These are phyloP conservation scores for Calliphora vicina DNA, from an alignment of 1,140 invertebrate species.

Conservation along the genomic window DNA sequence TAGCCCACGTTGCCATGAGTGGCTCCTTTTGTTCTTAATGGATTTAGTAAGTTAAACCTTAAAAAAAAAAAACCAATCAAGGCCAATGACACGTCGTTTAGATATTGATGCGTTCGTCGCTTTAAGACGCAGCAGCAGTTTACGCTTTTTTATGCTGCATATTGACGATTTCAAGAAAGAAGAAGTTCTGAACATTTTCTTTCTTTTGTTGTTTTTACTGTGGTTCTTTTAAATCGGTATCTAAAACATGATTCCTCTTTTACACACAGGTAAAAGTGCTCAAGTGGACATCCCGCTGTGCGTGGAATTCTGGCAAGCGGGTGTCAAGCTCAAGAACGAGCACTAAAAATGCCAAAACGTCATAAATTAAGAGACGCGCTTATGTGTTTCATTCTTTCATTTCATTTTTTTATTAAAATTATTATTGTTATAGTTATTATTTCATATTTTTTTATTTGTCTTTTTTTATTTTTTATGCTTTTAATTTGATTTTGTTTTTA, in stretches of 20 bases:
- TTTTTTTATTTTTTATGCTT: neutral
- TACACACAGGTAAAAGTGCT: neutral
- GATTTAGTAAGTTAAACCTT: conserved; percentile 16
- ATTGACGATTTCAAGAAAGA: conserved; percentile 20
- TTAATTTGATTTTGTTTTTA: neutral
- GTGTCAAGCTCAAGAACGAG: conserved; percentile 23
- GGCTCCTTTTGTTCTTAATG: neutral
- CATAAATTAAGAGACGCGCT: conserved; percentile 32
- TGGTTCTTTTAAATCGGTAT: neutral
- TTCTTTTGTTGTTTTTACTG: neutral
- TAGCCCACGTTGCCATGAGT: neutral
- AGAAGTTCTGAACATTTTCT: conserved; percentile 2
- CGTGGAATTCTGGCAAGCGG: conserved; percentile 34
- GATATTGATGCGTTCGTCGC: conserved; percentile 25
- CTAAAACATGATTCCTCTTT: neutral
- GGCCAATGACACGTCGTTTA: conserved; percentile 30
- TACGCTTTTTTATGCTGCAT: neutral
- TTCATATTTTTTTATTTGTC: conserved; percentile 12
- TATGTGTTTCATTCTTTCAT: neutral
- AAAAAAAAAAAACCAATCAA: conserved; percentile 33
- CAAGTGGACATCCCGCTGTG: conserved; percentile 35
- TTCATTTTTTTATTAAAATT: conserved; percentile 15
- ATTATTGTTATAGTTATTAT: neutral
- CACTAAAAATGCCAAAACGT: conserved; percentile 33
- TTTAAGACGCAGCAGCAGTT: neutral